A percentile compares a stretch with the other conserved stretches of the same genome.
Evolutionary conservation across 2,888 invertebrate species (phyloP).

Genomic region (Acrobeloides nanus): DNA sequence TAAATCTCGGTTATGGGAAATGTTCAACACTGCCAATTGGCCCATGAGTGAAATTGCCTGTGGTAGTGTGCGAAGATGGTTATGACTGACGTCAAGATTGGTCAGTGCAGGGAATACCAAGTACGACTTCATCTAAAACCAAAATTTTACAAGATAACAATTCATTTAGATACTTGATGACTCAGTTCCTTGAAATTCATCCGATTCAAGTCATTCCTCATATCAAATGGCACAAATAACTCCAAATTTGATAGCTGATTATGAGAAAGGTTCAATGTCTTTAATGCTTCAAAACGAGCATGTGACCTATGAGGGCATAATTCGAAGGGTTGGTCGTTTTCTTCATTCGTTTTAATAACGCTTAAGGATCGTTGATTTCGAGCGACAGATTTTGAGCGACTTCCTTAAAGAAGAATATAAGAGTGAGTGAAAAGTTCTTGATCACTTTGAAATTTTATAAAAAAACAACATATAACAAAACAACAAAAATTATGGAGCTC

Average conservation of each 20-base stretch:
- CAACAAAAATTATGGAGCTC: too few species aligned
- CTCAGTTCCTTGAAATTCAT: neutral
- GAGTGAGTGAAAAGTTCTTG: slow-evolving; percentile 1
- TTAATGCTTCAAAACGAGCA: slow-evolving; percentile 70
- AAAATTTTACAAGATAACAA: too few species aligned
- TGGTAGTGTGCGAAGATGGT: slow-evolving; percentile 70
- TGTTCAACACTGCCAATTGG: slow-evolving; percentile 84
- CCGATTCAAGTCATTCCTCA: neutral
- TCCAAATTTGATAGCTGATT: slow-evolving; percentile 17
- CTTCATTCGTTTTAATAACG: slow-evolving; percentile 30
- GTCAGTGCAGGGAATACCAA: slow-evolving; percentile 85
- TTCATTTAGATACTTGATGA: too few species aligned
- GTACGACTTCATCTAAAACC: slow-evolving; percentile 16
- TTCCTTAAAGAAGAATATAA: slow-evolving; percentile 23
- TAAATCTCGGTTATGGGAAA: slow-evolving; percentile 68
- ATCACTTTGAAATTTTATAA: too few species aligned
- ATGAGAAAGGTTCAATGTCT: slow-evolving; percentile 71
- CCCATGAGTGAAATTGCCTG: slow-evolving; percentile 72
- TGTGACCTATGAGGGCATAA: slow-evolving; percentile 60
- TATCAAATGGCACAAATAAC: slow-evolving; percentile 19
- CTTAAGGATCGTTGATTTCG: slow-evolving; percentile 47
- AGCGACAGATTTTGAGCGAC: slow-evolving; percentile 50
- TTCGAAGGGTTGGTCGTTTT: slow-evolving; percentile 16
- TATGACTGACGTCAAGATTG: slow-evolving; percentile 87
- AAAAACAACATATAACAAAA: too few species aligned